A percentile compares a stretch with the other conserved stretches of the same genome.
Evolutionary conservation across 2,113 vertebrate species (phyloP).

Genomic region (Euleptes europaea): DNA sequence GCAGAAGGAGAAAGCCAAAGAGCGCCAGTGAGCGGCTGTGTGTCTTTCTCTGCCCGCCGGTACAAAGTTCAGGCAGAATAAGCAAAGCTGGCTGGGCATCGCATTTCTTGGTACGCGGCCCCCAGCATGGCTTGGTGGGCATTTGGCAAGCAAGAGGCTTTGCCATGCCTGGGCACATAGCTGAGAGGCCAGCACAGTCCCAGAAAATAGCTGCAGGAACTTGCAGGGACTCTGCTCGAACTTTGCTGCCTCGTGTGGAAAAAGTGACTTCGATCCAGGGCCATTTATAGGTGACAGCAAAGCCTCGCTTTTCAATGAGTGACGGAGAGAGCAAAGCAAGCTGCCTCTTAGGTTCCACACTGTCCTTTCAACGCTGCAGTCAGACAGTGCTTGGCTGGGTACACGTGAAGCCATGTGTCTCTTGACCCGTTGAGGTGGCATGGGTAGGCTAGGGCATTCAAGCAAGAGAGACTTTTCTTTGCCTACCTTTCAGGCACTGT

Average conservation of each 20-base stretch:
- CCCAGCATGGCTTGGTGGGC: neutral
- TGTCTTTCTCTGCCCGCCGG: neutral
- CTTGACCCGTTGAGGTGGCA: constrained; percentile 25
- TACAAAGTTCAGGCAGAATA: constrained; percentile 26
- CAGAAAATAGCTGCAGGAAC: constrained; percentile 10
- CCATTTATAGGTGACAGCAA: constrained; percentile 69
- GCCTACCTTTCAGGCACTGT: constrained; percentile 7
- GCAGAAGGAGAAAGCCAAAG: neutral
- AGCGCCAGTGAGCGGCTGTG: neutral
- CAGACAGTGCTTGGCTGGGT: constrained; percentile 1
- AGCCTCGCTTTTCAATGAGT: constrained; percentile 50
- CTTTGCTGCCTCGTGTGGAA: constrained; percentile 32
- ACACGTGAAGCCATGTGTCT: neutral
- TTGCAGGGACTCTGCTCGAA: constrained; percentile 23
- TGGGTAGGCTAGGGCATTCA: constrained; percentile 16
- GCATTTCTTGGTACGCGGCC: neutral
- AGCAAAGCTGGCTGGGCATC: constrained; percentile 7
- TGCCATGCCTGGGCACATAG: constrained; percentile 3
- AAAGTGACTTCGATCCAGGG: constrained; percentile 25
- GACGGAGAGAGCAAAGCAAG: constrained; percentile 34
- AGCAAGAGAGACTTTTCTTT: constrained; percentile 22
- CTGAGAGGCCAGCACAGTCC: neutral
- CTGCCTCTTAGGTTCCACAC: constrained; percentile 36
- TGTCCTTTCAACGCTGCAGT: constrained; percentile 8
- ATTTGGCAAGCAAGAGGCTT: neutral